Evolutionary conservation across 2,888 invertebrate genomes (phyloP).

Genomic region (Amiota communis): DNA sequence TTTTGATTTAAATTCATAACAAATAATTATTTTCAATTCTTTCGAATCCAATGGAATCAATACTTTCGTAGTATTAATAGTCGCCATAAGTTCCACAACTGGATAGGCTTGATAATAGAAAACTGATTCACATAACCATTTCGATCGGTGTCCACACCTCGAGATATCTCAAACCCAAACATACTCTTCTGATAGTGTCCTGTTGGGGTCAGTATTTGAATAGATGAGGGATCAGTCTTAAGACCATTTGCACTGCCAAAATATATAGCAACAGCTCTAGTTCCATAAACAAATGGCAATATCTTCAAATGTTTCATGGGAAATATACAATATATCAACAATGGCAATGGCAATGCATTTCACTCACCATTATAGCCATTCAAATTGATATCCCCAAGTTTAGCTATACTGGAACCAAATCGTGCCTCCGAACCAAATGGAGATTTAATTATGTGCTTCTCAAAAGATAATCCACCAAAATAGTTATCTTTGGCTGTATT

Average conservation of each 20-base stretch:
- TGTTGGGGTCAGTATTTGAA: not conserved
- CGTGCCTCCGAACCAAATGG: slow-evolving; percentile 72
- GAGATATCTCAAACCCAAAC: slow-evolving; percentile 72
- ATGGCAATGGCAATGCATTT: too few relatives aligned
- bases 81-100: slow-evolving; percentile 69
- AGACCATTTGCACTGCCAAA: slow-evolving; percentile 71
- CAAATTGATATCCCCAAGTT: slow-evolving; percentile 78
- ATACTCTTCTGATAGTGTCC: slow-evolving; percentile 47
- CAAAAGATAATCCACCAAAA: too few relatives aligned
- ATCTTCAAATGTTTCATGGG: slow-evolving; percentile 71
- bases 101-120: slow-evolving; percentile 73
- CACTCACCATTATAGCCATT: slow-evolving; percentile 78
- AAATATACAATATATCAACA: too few relatives aligned
- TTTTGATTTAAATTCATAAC: slow-evolving; percentile 74
- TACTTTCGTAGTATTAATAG: slow-evolving; percentile 46
- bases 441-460: too few relatives aligned
- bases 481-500: not conserved
- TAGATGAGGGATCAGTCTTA: slow-evolving; percentile 47
- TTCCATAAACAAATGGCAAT: slow-evolving; percentile 77
- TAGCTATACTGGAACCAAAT: slow-evolving; percentile 69
- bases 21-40: slow-evolving; percentile 45
- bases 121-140: slow-evolving; percentile 72
- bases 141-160: slow-evolving; percentile 74
- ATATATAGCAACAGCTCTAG: slow-evolving; percentile 79
- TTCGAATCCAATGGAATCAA: slow-evolving; percentile 51